Base-by-base conservation (phyloP, 2,888 invertebrate genomes). In the Creontiades dilutus region DNA sequence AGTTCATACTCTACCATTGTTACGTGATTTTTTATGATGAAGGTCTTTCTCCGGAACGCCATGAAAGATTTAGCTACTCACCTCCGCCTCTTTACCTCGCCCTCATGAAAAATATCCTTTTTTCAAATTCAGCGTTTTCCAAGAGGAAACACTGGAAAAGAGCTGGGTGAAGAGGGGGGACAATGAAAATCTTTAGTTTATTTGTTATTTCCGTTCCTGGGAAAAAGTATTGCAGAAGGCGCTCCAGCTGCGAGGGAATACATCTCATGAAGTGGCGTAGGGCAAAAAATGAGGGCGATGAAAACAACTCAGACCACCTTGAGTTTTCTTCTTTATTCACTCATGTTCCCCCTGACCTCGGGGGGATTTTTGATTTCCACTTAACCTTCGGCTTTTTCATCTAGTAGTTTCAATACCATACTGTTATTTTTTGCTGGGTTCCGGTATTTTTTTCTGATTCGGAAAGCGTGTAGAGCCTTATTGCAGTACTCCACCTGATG, bases 241-340 rank as follows among this genome's bases (percentile, higher is more conserved):
- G 57, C 68, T 19, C 19, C 2, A 68, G 68, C 5, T 5, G 12
- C 12, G 68, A 11, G 16, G 27, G 68, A 68, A 68, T 68, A 19
- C 68, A 68, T 68, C 68, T 68, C 68, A 61, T 61, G 68, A 68
- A 68, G 19, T 11, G 68, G 68, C 9, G 0, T 68, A 19, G 11
- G 27, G 11, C 19, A 11, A 23, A 68, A 68, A 68, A 68, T 19
- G 68, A 68, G 23, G 3, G 23, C 11, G 68, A 68, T 23, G 19
- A 68, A 68, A 68, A 57, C 57, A 68, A 68, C 68, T 68, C 57
- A n/a, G 57, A 57, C 68, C 68, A 68, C 68, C 68, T 68, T 23
- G 23, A 23, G 68, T 68, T 68, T 68, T 37, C 37, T 68, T 23
- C 68, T 68, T 23, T 19, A 68, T 68, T 27, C 68, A 68, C 68